Base-by-base conservation (phyloP, 2,888 invertebrate genomes). In the Silvanus unidentatus region DNA sequence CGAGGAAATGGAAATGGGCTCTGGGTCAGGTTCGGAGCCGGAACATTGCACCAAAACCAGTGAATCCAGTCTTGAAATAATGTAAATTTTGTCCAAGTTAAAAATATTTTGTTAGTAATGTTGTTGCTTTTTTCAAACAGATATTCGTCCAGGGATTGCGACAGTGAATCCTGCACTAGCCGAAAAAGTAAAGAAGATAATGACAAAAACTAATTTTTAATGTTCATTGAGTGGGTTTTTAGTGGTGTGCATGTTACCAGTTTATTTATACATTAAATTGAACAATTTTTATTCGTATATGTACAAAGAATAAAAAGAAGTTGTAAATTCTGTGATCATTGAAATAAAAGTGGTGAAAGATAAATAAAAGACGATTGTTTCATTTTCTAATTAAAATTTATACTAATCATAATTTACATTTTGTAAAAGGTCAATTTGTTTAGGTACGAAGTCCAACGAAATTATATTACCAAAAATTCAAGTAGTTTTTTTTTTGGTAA, bases 1-100 rank as follows among this genome's bases (percentile, higher is more conserved):
- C 40, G 63, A 71, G 49, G 72, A 72, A 42, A 55, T 68, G 11
- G 65, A 63, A 37, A 55, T 71, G 36, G 70, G 67, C 11, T 80
- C 80, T 2, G 84, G 82, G 0, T 77, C 76, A 14, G 84, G 84
- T 28, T 84, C 84, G 42, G 84, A 85, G 66, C 84, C 82, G 0
- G 86, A 86, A 58, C 83, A 83, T 55, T 81, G 80, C 13, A 81
- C 84, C 30, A 84, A 85, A 71, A 85, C 82, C 55, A 85, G 85
- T 62, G 85, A 85, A 66, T 83, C 83, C 70, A 84, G 84, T 64
- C 69, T 85, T 65, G 85, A 85, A 71, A 84, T 85, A 62, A 82
- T 85, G 82, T 84, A 70, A 79, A 72, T 58, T 47, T 36, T 42
- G 29, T 42, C 6, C 39, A 28, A 28, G 10, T 28, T 28, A 28